Base-by-base conservation (phyloP, 2,113 vertebrate species). In the Notiomystis cincta region DNA sequence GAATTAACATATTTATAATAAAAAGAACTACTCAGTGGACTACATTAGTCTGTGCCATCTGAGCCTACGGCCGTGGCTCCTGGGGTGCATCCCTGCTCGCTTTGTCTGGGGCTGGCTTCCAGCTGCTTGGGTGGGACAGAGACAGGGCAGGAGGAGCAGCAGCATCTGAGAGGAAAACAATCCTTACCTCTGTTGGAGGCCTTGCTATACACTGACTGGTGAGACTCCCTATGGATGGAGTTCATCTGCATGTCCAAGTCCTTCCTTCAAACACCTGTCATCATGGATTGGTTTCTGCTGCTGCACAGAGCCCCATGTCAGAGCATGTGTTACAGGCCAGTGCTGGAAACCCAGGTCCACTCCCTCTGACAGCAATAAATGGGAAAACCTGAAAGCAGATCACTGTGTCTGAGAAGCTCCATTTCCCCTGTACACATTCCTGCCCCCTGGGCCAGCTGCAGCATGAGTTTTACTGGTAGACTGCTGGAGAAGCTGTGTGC, bases 271-370 rank as follows among this genome's bases (percentile, higher is more conserved):
- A 47, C 24, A 12, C 7, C 0, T 1, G 5, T 13, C 23, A 44
- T 38, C 56, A 40, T 0, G 0, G 45, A 44, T 18, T n/a, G 2
- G 0, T 50, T 35, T 15, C 48, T 40, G 13, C 5, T n/a, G 72
- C 64, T 13, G 54, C 23, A 54, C 81, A 53, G 13, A 80, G 65
- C 47, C 70, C 6, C 11, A 3, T 3, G 1, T 12, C 2, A 1
- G 8, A 18, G 27, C 62, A 35, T 0, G 0, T 15, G 25, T 33
- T 13, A 25, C 27, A 15, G 35, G 44, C 38, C 53, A 47, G 15
- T 3, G 73, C 9, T 1, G 5, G 64, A 56, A 65, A 38, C 15
- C 13, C 0, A 0, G n/a, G 24, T 48, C 31, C 17, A 3, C 31
- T 56, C 27, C 37, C 30, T 56, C 18, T 40, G 21, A 33, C 0